Evolutionary conservation across 2,888 invertebrate genomes (phyloP), one percentile per base, ranked within the genome.

Genomic region (Bugula neritina): DNA sequence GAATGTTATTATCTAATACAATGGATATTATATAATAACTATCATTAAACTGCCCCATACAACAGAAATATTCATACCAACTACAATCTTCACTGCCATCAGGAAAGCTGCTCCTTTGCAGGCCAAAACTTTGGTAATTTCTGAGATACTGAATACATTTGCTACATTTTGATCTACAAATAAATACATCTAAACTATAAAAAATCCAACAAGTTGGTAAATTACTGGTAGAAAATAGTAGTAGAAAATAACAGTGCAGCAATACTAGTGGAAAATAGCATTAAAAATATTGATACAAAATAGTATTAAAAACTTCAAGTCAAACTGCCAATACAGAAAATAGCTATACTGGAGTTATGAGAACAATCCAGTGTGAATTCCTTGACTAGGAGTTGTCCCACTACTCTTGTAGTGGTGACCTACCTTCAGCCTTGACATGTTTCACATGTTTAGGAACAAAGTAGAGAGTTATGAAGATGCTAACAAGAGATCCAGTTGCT

Each of bases 71-170:
- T 23, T 35, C 63, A 25, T 71, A 80, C 81, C 80, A 77, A 78
- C 75, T 27, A 76, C 77, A 25, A 77, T 73, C 70, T 79, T 79
- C 1, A 81, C 74, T 0, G 72, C 43, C 2, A 82, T 74, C 0
- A 82, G 75, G 71, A 79, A 77, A 17, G 77, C 3, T 3, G 79
- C 80, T 1, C 79, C 78, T 25, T 80, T 81, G 3, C 79, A 77
- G 21, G 57, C 69, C 1, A 80, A 29, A 54, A 82, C 72, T 5
- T 74, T 72, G 10, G 75, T 23, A 72, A 80, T 76, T 74, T 81
- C 81, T 69, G 73, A 74, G 1, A 79, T 17, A 73, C 77, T 79
- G 72, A 82, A 77, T 21, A 82, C 74, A 69, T 72, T 74, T 17
- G 34, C 21, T 1, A 74, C 74, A 13, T 74, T 73, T 71, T 74